Base-by-base conservation (phyloP, 1,140 invertebrate species). In the Adelges cooleyi region DNA sequence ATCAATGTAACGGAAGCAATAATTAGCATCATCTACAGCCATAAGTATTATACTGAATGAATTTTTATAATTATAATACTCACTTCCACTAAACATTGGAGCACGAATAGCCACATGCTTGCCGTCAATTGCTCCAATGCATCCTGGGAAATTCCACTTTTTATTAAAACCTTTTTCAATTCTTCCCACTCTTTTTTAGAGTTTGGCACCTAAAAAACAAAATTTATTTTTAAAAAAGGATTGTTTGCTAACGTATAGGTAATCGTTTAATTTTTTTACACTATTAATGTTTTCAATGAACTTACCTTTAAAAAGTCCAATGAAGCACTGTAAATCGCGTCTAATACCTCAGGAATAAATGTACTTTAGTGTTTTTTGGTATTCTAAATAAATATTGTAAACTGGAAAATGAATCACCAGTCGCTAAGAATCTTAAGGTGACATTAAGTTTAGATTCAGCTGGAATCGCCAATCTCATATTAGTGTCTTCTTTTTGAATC, bases 61-160 rank as follows among this genome's bases (percentile, higher is more conserved):
- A 67, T 36, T 36, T 13, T 36, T 8, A 36, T 36, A 13, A 6
- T 36, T 36, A 8, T 8, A 13, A 36, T 36, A 36, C 13, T 36
- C 13, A 6, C 6, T 13, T 36, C 33, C 33, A 36, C 13, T 8
- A 36, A 8, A 8, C 25, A 25, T 9, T 13, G 73, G 71, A 0
- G 59, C 67, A 33, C 68, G 42, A 52, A 75, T 73, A 18, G 67
- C 20, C 13, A 76, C 56, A 50, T 77, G 73, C 40, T 75, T 77
- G 9, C 73, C 71, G 67, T 76, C 74, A 23, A 73, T 70, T 17
- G 71, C 71, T 2, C 72, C 71, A 62, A 72, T 62, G 42, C 70
- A 72, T 44, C 68, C 62, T 9, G 71, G 74, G 66, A 75, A 74
- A 62, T 71, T 66, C 67, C 68, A 68, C 40, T 42, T 40, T 25